phyloP scores from a whole-genome alignment of 1,140 invertebrate genomes.

The Harpegnathos saltator region DNA sequence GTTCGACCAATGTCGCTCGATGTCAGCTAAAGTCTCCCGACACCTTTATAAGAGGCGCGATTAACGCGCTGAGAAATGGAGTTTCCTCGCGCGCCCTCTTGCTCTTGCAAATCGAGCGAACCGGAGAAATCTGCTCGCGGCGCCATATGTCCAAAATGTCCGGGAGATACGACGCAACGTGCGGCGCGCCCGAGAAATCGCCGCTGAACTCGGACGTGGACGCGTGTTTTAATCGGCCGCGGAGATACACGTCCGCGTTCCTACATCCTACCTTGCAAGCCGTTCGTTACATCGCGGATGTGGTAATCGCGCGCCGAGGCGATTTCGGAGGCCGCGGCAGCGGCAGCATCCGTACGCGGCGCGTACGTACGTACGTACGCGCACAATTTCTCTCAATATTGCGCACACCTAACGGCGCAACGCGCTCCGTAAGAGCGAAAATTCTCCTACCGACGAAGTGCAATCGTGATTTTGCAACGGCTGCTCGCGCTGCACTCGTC shows the following conservation, averaged over 20 bases:
- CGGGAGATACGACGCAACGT: conserved; percentile 18
- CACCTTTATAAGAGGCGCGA: too few relatives aligned
- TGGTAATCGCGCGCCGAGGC: conserved; percentile 14
- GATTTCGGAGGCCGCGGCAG: conserved; percentile 46
- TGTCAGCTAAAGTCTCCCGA: too few relatives aligned
- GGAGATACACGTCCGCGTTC: conserved; percentile 28
- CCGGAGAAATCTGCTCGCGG: background rate
- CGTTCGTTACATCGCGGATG: conserved; percentile 39
- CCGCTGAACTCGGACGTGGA: background rate
- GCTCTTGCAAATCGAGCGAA: too few relatives aligned
- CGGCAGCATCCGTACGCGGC: conserved; percentile 1
- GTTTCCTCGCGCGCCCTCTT: too few relatives aligned
- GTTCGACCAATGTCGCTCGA: too few relatives aligned
- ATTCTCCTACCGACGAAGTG: conserved; percentile 35
- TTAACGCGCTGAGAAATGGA: too few relatives aligned
- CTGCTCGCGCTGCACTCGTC: conserved; percentile 22
- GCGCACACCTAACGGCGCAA: background rate
- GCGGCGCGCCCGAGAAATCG: background rate
- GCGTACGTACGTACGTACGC: background rate
- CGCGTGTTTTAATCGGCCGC: conserved; percentile 1
- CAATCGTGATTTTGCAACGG: conserved; percentile 42
- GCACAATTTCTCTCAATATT: conserved; percentile 27
- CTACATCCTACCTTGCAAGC: background rate
- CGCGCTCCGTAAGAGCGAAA: conserved; percentile 17
- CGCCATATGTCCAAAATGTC: conserved; percentile 19